Conservation (phyloP, 1,140 invertebrate genomes). For the Chelonus insularis region DNA sequence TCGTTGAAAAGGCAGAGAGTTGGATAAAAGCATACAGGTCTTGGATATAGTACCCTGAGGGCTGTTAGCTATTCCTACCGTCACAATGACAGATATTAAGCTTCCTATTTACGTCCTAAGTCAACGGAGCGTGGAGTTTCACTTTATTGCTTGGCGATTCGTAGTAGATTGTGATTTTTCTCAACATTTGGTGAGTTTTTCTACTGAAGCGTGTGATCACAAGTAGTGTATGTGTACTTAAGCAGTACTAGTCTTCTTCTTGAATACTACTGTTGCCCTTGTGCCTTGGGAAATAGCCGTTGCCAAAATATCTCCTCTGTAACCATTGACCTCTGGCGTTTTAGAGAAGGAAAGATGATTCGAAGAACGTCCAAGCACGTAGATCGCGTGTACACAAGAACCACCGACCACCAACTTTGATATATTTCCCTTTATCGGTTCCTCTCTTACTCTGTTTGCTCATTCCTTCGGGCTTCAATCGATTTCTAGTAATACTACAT, state of each 20-base stretch:
- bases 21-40: constrained; percentile 7
- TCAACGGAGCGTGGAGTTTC: constrained; percentile 35
- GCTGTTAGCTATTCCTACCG: constrained; percentile 21
- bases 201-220: background rate
- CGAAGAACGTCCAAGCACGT: constrained; percentile 14
- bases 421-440: constrained; percentile 28
- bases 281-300: constrained; percentile 21
- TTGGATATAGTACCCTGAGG: constrained; percentile 20
- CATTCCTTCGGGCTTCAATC: constrained; percentile 21
- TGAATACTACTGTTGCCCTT: constrained; percentile 8
- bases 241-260: too few relatives aligned
- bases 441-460: constrained; percentile 2
- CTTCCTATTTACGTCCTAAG: constrained; percentile 39
- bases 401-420: constrained; percentile 22
- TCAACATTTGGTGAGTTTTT: background rate
- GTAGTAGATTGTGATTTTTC: constrained; percentile 2
- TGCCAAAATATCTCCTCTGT: constrained; percentile 28
- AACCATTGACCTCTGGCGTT: background rate
- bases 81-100: constrained; percentile 41
- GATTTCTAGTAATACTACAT: constrained; percentile 25
- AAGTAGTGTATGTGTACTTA: background rate
- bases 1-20: background rate
- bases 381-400: constrained; percentile 22
- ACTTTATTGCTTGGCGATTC: constrained; percentile 32
- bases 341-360: background rate